phyloP scores from a whole-genome alignment of 2,113 vertebrate species.

The Cephalopholis sonnerati region DNA sequence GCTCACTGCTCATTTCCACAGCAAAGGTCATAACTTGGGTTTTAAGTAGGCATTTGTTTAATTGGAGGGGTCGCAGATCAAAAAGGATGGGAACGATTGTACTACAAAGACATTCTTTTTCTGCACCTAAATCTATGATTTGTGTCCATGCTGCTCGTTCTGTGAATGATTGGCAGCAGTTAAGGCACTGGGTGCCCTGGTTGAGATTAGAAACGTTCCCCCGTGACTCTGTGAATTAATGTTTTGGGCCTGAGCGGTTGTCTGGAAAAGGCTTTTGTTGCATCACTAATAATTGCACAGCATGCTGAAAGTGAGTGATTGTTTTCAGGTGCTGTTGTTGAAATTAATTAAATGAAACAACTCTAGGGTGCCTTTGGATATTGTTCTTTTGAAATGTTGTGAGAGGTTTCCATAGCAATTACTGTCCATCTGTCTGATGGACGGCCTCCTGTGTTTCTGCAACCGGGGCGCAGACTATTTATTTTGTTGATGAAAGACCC shows the following conservation, averaged over 20 bases:
- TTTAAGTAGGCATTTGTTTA: not conserved
- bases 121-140: not conserved
- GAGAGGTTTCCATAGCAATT: constrained; percentile 35
- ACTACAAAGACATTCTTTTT: not conserved
- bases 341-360: constrained; percentile 42
- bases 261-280: constrained; percentile 6
- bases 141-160: not conserved
- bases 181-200: not conserved
- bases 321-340: constrained; percentile 32
- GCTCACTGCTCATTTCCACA: not conserved
- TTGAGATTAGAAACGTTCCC: constrained; percentile 18
- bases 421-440: constrained; percentile 25
- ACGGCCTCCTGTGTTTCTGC: constrained; percentile 16
- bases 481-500: constrained; percentile 7
- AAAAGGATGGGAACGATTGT: not conserved
- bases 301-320: constrained; percentile 5
- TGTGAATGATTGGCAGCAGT: not conserved
- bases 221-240: constrained; percentile 13
- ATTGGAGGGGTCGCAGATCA: no score
- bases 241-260: not conserved
- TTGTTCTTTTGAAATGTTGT: constrained; percentile 38
- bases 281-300: constrained; percentile 32
- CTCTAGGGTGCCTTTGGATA: constrained; percentile 34
- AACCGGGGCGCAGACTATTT: not conserved
- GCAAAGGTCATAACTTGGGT: not conserved